Conservation (phyloP, 2,113 vertebrate genomes). For the Cercocebus atys region DNA sequence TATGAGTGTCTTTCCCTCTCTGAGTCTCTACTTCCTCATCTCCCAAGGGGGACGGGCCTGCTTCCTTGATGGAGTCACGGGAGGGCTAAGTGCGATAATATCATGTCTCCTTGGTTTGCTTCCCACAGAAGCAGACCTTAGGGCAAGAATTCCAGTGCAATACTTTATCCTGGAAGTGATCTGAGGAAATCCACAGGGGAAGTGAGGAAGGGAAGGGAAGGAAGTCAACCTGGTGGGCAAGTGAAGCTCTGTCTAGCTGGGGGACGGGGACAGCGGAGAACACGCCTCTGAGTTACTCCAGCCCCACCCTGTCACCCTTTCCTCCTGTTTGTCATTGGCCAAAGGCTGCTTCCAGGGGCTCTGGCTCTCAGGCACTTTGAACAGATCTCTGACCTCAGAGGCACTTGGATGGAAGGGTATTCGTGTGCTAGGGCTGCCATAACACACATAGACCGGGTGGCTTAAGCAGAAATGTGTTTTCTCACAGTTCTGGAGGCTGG, state of each 20-base stretch:
- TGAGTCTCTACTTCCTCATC: not conserved
- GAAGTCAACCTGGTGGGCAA: not conserved
- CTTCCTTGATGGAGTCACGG: not conserved
- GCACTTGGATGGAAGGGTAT: not conserved
- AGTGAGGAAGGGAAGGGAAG: not conserved
- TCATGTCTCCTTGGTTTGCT: not conserved
- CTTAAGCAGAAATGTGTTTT: not conserved
- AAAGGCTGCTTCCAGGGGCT: not conserved
- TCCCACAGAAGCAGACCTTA: not conserved
- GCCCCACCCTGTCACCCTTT: too few relatives aligned
- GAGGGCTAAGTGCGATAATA: too few relatives aligned
- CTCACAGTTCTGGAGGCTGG: not conserved
- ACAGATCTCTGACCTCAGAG: not conserved
- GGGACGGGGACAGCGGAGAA: not conserved
- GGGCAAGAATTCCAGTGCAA: not conserved
- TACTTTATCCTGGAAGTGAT: not conserved
- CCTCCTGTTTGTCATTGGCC: not conserved
- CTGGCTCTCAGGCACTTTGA: not conserved
- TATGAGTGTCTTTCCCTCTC: not conserved
- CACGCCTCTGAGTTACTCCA: not conserved
- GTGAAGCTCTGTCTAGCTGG: fast-evolving
- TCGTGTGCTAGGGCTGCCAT: not conserved
- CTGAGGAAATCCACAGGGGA: not conserved
- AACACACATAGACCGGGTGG: not conserved
- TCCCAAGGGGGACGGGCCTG: not conserved